Conservation (phyloP, 2,113 vertebrate species). For the Vidua chalybeata region DNA sequence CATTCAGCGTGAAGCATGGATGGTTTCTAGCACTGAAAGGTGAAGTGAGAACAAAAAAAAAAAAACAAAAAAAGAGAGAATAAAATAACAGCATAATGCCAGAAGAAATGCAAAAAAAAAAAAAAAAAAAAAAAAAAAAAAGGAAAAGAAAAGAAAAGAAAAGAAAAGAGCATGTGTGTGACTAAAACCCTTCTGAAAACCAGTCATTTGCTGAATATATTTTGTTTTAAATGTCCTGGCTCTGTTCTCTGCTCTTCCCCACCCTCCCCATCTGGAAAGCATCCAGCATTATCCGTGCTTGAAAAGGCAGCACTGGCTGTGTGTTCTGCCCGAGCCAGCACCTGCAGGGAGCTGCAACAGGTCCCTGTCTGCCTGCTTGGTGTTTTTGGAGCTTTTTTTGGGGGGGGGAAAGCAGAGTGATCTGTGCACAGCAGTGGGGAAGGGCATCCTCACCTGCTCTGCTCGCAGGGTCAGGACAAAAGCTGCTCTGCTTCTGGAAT, state of each 20-base stretch:
- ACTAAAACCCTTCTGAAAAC: background rate
- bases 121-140: background rate
- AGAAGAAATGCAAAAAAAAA: background rate
- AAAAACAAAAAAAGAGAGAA: background rate
- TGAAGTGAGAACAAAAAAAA: background rate
- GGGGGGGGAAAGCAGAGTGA: background rate
- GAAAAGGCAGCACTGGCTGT: background rate
- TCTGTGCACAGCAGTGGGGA: accelerated
- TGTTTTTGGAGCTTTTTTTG: accelerated
- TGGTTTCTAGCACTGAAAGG: background rate
- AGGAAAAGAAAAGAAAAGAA: background rate
- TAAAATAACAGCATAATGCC: background rate
- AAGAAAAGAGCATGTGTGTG: background rate
- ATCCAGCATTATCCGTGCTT: background rate
- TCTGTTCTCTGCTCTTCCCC: background rate
- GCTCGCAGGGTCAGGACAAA: background rate
- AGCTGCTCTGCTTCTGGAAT: background rate
- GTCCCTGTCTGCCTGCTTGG: background rate
- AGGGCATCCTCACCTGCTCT: background rate
- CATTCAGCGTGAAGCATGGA: background rate
- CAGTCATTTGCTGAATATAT: background rate
- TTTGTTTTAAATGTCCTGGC: conserved; percentile 5
- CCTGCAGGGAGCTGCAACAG: background rate
- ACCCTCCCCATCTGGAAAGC: background rate
- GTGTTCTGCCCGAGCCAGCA: background rate